A percentile compares a stretch with the other conserved stretches of the same genome.
Evolutionary conservation across 2,113 vertebrate species (phyloP).

Genomic region (Raphicerus campestris): DNA sequence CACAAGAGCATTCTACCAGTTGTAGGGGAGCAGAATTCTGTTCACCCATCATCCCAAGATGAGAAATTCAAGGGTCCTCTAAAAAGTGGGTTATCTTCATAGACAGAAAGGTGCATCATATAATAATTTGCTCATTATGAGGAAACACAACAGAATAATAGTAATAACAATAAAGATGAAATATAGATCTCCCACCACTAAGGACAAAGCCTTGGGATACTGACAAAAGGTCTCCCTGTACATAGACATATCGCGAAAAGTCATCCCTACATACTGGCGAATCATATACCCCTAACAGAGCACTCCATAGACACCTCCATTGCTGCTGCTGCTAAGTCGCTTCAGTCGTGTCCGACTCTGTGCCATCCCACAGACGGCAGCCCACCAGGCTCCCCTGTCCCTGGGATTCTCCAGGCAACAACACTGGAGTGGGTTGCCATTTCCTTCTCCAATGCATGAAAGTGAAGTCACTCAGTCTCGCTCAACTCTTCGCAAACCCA

Average conservation of each 20-base stretch:
- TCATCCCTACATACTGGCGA: neutral
- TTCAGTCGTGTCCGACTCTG: too few species aligned
- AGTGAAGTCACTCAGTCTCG: too few species aligned
- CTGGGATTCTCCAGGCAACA: too few species aligned
- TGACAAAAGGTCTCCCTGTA: neutral
- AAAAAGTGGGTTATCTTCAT: neutral
- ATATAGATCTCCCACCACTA: neutral
- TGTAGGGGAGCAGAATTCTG: neutral
- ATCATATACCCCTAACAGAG: neutral
- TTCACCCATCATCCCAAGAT: neutral
- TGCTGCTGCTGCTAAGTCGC: too few species aligned
- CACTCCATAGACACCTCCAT: neutral
- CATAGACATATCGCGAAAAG: neutral
- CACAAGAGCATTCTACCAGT: neutral
- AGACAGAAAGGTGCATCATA: neutral
- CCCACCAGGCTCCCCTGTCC: too few species aligned
- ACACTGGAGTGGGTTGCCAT: too few species aligned
- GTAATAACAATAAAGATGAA: neutral
- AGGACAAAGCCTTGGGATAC: neutral
- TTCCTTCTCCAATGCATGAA: too few species aligned
- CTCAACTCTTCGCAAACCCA: accelerated
- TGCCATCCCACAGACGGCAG: too few species aligned
- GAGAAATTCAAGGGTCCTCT: neutral
- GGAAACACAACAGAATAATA: neutral
- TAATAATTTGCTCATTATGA: neutral